Conservation (phyloP, 2,113 vertebrate species). For the Odocoileus hemionus region DNA sequence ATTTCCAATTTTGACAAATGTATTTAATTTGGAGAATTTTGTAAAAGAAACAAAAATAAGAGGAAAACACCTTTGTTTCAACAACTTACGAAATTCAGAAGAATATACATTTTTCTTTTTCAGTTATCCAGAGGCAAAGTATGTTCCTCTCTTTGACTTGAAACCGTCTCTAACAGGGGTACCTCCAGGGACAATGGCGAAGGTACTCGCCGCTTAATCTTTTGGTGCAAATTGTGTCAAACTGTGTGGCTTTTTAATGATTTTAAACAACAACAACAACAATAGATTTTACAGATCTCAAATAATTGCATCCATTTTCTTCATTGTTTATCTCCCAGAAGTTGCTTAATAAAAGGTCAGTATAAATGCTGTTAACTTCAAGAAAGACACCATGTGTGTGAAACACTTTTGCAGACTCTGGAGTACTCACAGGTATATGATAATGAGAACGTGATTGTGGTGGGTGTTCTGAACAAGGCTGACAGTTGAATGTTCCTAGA, state of each 20-base stretch:
- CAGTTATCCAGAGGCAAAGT: neutral
- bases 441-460: neutral
- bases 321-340: constrained; percentile 20
- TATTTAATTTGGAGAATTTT: constrained; percentile 27
- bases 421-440: neutral
- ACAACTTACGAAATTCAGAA: neutral
- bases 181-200: neutral
- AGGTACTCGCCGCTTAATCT: neutral
- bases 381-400: neutral
- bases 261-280: neutral
- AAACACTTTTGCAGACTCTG: neutral
- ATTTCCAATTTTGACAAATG: constrained; percentile 1
- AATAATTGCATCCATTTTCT: constrained; percentile 14
- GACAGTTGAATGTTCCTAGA: neutral
- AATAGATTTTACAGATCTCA: neutral
- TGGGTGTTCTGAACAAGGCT: neutral
- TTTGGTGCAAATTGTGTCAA: neutral
- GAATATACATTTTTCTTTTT: neutral
- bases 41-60: neutral
- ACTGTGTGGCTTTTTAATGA: neutral
- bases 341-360: constrained; percentile 21
- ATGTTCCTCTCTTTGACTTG: neutral
- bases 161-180: neutral
- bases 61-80: constrained; percentile 38
- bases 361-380: neutral